phyloP scores from a whole-genome alignment of 2,797 vertebrate genomes.

The Siniperca undulata region DNA sequence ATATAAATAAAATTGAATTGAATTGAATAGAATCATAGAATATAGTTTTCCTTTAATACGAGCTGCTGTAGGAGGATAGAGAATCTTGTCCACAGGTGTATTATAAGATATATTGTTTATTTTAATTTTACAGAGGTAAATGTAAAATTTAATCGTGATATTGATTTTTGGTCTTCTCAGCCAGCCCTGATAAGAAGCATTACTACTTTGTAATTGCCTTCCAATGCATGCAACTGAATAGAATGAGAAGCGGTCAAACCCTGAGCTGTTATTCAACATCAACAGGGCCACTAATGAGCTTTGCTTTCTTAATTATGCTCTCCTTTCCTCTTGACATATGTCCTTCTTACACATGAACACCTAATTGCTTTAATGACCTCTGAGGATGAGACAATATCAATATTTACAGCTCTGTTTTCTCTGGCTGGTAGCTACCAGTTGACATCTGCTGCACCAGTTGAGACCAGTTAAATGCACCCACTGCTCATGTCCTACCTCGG shows the following conservation, averaged over 20 bases:
- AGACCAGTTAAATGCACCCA: slow-evolving; percentile 66
- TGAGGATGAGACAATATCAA: slow-evolving; percentile 9
- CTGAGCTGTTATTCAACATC: neutral
- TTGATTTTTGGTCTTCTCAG: neutral
- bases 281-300: slow-evolving; percentile 24
- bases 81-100: neutral
- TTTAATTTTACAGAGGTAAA: neutral
- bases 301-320: slow-evolving; percentile 9
- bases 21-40: too few relatives aligned
- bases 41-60: neutral
- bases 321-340: slow-evolving; percentile 43
- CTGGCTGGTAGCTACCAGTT: slow-evolving; percentile 22
- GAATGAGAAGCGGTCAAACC: neutral
- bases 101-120: neutral
- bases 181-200: neutral
- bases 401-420: slow-evolving; percentile 32
- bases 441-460: slow-evolving; percentile 55
- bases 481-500: slow-evolving; percentile 15
- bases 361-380: slow-evolving; percentile 46
- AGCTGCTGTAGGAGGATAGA: neutral
- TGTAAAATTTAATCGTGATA: neutral
- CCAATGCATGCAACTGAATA: neutral
- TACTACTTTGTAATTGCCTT: neutral
- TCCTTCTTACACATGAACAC: slow-evolving; percentile 35
- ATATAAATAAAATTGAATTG: too few relatives aligned